Base-by-base conservation (phyloP, 2,888 invertebrate genomes). In the Magallana nippona region DNA sequence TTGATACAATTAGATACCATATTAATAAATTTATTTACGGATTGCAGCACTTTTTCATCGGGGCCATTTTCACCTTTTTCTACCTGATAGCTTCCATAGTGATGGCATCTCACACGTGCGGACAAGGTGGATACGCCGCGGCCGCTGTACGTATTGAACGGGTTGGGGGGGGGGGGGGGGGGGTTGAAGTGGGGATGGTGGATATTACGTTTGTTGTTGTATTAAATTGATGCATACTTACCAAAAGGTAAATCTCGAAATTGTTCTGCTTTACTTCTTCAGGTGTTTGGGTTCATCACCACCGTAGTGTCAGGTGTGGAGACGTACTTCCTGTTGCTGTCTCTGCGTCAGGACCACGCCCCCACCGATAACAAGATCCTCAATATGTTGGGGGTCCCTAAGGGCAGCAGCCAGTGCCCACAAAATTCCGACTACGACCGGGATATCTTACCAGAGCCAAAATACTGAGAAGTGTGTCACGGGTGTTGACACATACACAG, bases 321-420 rank as follows among this genome's bases (percentile, higher is more conserved):
- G 13, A 55, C 32, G n/a, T 63, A 55, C 22, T 82, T 82, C 55
- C 71, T 55, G 2, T 5, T 82, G 19, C n/a, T 55, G 27, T 55
- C 63, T 13, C 55, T 82, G 8, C 63, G 82, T 55, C 27, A n/a
- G 15, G 82, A 82, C 55, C 82, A 82, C 71, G 17, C 44, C 11
- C 82, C 82, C 55, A 71, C 71, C 11, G 27, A 71, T 27, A 82
- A 82, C 71, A 63, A 55, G n/a, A 3, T 82, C 22, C 63, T 82
- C 22, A 82, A 55, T 19, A 55, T 82, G 10, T 56, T 82, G 44
- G 82, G 82, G 19, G 82, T 82, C 55, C 82, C 82, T n/a, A 71
- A 55, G 1, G 15, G n/a, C 10, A 71, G 55, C 71, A 78, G 22
- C 56, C 19, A 44, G 56, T 55, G 27, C n/a, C n/a, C 55, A 11